phyloP scores from a whole-genome alignment of 2,113 vertebrate genomes.

The Glareola pratincola region DNA sequence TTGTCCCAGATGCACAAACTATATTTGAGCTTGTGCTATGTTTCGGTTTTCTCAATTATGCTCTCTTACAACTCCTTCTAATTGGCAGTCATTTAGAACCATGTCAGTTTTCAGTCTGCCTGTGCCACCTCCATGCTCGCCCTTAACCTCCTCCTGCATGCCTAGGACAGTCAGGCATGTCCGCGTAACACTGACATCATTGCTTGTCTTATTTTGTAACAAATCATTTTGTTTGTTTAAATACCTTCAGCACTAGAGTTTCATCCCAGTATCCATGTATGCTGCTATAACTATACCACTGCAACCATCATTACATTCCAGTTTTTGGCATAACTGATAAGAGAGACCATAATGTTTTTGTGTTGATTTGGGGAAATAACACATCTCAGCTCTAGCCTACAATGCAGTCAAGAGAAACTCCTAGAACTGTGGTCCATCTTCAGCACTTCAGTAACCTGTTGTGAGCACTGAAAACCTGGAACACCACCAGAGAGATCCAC shows the following conservation, averaged over 20 bases:
- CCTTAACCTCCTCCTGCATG: slow-evolving; percentile 83
- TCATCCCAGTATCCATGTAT: slow-evolving; percentile 72
- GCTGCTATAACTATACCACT: slow-evolving; percentile 77
- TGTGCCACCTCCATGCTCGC: slow-evolving; percentile 84
- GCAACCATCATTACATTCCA: slow-evolving; percentile 76
- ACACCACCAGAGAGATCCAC: slow-evolving; percentile 69
- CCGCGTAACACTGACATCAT: slow-evolving; percentile 67
- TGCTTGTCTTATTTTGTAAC: slow-evolving; percentile 69
- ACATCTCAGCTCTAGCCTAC: slow-evolving; percentile 75
- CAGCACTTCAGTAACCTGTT: slow-evolving; percentile 68
- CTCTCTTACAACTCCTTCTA: slow-evolving; percentile 42
- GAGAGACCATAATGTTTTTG: slow-evolving; percentile 61
- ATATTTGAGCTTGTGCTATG: slow-evolving; percentile 38
- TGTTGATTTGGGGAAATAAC: slow-evolving; percentile 68
- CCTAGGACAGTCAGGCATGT: slow-evolving; percentile 72
- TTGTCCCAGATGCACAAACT: slow-evolving; percentile 51
- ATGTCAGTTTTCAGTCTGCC: slow-evolving; percentile 75
- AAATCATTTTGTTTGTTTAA: slow-evolving; percentile 61
- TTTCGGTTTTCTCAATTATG: slow-evolving; percentile 13
- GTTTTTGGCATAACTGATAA: slow-evolving; percentile 66
- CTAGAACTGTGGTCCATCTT: slow-evolving; percentile 66
- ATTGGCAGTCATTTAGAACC: slow-evolving; percentile 50
- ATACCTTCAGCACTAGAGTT: slow-evolving; percentile 70
- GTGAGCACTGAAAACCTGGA: slow-evolving; percentile 74
- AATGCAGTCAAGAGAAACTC: slow-evolving; percentile 63